phyloP scores from a whole-genome alignment of 2,888 invertebrate species.

The Actias luna region DNA sequence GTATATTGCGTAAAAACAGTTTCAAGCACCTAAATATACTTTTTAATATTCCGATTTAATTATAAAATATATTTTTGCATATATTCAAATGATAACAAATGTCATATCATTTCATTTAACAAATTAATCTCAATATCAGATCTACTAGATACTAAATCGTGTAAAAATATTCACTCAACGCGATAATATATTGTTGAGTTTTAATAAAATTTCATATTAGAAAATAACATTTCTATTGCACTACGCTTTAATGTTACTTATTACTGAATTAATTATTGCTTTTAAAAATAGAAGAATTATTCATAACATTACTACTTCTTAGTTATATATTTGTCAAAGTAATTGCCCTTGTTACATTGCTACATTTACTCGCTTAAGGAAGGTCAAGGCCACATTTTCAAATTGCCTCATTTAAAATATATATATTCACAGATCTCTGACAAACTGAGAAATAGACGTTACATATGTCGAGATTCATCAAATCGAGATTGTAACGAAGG shows the following conservation, averaged over 20 bases:
- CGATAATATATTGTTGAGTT: slow-evolving; percentile 41
- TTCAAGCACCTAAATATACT: slow-evolving; percentile 37
- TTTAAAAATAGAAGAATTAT: slow-evolving; percentile 51
- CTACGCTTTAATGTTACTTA: slow-evolving; percentile 52
- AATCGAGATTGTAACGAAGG: slow-evolving; percentile 66
- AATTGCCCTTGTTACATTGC: slow-evolving; percentile 39
- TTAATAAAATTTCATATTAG: slow-evolving; percentile 69
- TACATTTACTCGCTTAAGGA: neutral
- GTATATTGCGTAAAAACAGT: neutral
- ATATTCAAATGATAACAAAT: slow-evolving; percentile 39
- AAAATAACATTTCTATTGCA: slow-evolving; percentile 78
- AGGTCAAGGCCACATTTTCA: neutral
- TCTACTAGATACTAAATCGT: slow-evolving; percentile 55
- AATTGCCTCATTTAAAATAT: neutral
- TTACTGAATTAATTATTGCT: slow-evolving; percentile 69
- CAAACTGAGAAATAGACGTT: slow-evolving; percentile 34
- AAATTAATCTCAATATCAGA: slow-evolving; percentile 79
- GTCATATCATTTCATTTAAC: slow-evolving; percentile 49
- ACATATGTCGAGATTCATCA: slow-evolving; percentile 61
- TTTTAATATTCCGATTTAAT: slow-evolving; percentile 16
- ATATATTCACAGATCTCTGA: slow-evolving; percentile 37
- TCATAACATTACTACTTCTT: slow-evolving; percentile 38
- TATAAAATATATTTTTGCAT: slow-evolving; percentile 43
- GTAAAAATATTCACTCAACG: slow-evolving; percentile 52
- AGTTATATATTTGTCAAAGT: slow-evolving; percentile 16